These are phyloP conservation scores for Globodera rostochiensis DNA, from an alignment of 1,140 invertebrate genomes.

Conservation along the genomic window DNA sequence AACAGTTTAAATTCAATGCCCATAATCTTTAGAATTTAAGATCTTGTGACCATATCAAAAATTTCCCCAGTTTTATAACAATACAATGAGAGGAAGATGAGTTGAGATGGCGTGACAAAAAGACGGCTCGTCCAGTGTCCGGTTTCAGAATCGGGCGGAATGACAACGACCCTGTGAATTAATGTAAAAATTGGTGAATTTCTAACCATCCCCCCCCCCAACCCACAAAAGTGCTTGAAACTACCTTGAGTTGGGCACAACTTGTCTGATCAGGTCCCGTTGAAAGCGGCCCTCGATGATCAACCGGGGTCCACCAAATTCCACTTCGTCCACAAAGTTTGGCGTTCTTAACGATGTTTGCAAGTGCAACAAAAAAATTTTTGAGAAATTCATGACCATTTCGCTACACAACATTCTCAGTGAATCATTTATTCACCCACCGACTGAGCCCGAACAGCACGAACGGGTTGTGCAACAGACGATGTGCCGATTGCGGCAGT, in stretches of 20 bases:
- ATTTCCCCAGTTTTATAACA: background rate
- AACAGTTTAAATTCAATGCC: constrained; percentile 7
- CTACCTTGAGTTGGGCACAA: constrained; percentile 87
- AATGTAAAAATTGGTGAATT: too few relatives aligned
- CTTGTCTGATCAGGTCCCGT: constrained; percentile 70
- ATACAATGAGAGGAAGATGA: constrained; percentile 83
- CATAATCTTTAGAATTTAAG: background rate
- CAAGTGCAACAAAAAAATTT: background rate
- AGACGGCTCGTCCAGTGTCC: constrained; percentile 85
- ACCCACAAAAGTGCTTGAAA: too few relatives aligned
- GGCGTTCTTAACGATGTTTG: constrained; percentile 70
- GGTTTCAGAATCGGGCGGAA: constrained; percentile 81
- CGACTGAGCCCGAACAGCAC: constrained; percentile 90
- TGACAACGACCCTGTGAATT: constrained; percentile 79
- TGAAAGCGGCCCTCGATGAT: constrained; percentile 17
- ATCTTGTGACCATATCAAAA: background rate
- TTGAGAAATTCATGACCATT: background rate
- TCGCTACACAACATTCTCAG: too few relatives aligned
- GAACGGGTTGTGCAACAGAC: constrained; percentile 87
- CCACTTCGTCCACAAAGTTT: constrained; percentile 90
- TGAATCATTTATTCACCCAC: constrained; percentile 63
- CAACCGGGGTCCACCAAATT: constrained; percentile 76
- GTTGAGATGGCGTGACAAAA: constrained; percentile 91
- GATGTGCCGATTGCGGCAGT: constrained; percentile 86
- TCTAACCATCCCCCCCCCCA: too few relatives aligned